phyloP scores from a whole-genome alignment of 2,797 vertebrate genomes.

The Nannoperca australis region DNA sequence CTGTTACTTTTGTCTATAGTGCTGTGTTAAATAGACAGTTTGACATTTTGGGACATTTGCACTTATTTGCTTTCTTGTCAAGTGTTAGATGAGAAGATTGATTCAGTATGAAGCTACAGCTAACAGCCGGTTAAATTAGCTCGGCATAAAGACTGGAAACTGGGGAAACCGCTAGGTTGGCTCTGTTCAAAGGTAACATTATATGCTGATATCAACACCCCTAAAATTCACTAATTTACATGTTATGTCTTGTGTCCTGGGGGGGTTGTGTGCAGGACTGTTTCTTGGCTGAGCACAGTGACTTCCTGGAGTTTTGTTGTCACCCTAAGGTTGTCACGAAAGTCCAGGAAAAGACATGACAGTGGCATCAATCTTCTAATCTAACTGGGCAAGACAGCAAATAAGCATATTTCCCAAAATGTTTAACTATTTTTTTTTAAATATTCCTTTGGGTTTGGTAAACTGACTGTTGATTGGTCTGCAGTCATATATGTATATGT shows the following conservation, averaged over 20 bases:
- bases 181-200: neutral
- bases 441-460: neutral
- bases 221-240: neutral
- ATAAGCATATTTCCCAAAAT: neutral
- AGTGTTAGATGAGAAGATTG: neutral
- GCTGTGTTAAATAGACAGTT: neutral
- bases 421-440: neutral
- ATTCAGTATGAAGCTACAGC: neutral
- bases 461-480: neutral
- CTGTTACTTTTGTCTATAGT: neutral
- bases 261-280: neutral
- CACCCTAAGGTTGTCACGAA: neutral
- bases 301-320: neutral
- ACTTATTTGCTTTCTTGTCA: neutral
- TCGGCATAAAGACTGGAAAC: constrained; percentile 12
- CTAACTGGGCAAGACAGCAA: neutral
- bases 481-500: no score
- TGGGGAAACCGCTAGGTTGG: neutral
- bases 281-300: neutral
- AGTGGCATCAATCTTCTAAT: neutral
- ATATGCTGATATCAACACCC: neutral
- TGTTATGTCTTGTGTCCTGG: neutral
- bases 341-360: neutral
- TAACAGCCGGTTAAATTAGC: neutral
- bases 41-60: neutral